Conservation (phyloP, 1,140 invertebrate genomes). For the Apis mellifera region Amel_HAv3.1 CM009939.2:7470001-7470500, state of each 20-base stretch:
- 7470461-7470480: slow-evolving; percentile 70
- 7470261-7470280: slow-evolving; percentile 57
- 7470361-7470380: slow-evolving; percentile 79
- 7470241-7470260: slow-evolving; percentile 57
- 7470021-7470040: slow-evolving; percentile 81
- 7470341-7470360: slow-evolving; percentile 74
- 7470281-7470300: slow-evolving; percentile 63
- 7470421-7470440: slow-evolving; percentile 74
- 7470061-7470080: slow-evolving; percentile 70
- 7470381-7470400: slow-evolving; percentile 78
- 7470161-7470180: slow-evolving; percentile 68
- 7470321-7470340: slow-evolving; percentile 71
- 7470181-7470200: slow-evolving; percentile 55
- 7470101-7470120: slow-evolving; percentile 84
- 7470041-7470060: slow-evolving; percentile 77
- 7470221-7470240: slow-evolving; percentile 63
- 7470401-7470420: slow-evolving; percentile 76
- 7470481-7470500: slow-evolving; percentile 67
- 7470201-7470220: slow-evolving; percentile 56
- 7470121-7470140: slow-evolving; percentile 76
- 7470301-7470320: slow-evolving; percentile 72
- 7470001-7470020: slow-evolving; percentile 78
- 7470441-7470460: slow-evolving; percentile 78
- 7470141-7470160: slow-evolving; percentile 76
- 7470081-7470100: slow-evolving; percentile 77